Base-by-base conservation (phyloP, 2,113 vertebrate genomes). In the Leptobrachium ailaonicum region DNA sequence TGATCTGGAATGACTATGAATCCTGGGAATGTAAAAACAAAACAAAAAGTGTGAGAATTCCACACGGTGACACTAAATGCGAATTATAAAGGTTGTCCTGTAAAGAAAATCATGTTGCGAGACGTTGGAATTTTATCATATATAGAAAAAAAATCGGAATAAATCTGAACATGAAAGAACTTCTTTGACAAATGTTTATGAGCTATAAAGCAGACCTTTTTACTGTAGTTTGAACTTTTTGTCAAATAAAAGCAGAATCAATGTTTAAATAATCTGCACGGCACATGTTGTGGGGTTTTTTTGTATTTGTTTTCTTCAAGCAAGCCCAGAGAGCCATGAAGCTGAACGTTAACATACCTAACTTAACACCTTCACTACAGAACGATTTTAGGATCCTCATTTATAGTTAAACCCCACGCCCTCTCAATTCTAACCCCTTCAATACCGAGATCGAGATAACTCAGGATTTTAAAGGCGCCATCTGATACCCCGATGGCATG, bases 1-100 rank as follows among this genome's bases (percentile, higher is more conserved):
- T 96, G 95, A 98, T 98, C 97, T 89, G 93, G 93, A 93, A 96
- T 98, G 96, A 98, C 96, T 97, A 93, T 88, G 91, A 93, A 94
- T 96, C 94, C 93, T 91, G 96, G 96, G 97, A 98, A 99, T 98
- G 97, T 88, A 90, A 63, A 9, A 12, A 44, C 8, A 2, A 60
- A 1, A 60, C 88, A 91, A 85, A 47, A 77, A 88, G 76, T 90
- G 86, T 89, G 94, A 96, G 93, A 95, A 95, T 94, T 96, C 94
- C 93, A 94, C 95, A 92, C 97, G 94, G 94, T 94, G 93, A 90
- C 91, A 92, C 92, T 94, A 93, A 94, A 88, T 66, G 84, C 87
- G 88, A 87, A 90, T 94, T 95, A 94, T 89, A 90, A 93, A 94
- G 93, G 92, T 91, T 92, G 94, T 94, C 91, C 92, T 95, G 94